Evolutionary conservation across 64 coral and sea anemone genomes (phyloP), one percentile per base, ranked within the genome.

Genomic region (Montipora foliosa): DNA sequence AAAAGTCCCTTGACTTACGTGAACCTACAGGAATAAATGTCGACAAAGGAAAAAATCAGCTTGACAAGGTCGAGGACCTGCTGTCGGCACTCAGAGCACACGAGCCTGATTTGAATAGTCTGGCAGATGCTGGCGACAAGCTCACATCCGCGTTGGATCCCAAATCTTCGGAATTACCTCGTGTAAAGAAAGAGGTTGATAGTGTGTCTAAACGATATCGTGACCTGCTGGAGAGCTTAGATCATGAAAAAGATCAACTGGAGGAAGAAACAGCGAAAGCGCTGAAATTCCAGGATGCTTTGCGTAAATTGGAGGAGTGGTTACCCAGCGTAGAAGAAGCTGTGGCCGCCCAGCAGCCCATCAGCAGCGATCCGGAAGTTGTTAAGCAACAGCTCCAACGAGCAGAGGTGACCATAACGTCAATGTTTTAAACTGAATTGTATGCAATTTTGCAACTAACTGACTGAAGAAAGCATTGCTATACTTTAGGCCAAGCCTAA

Each of bases 281-380:
- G 21, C 84, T 95, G 51, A 98, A 95, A 79, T 98, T 98, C 84
- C 93, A 95, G 71, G 96, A 98, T 95, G 78, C 93, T 46, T 48
- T 98, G 74, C 70, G 73, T 12, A 90, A 82, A 12, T 70, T 98
- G 44, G 96, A 98, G 77, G 84, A 98, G 59, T 94, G 88, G 96
- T 89, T 98, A 84, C 96, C 96, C 29, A 80, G 57, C 20, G 88
- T 94, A 0, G 93, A 98, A 64, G 93, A 98, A 62, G 74, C 84
- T 13, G 93, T 98, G 22, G 83, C 72, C 49, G 79, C 92, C 17
- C 96, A 95, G 53, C 89, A 95, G 79, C 89, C 96, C 74, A 83
- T 98, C 61, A 98, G 96, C 75, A 95, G 96, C 50, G 96, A 98
- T n/a, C 93, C 96, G 24, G 93, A 98, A 50, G 74, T 91, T 1